phyloP scores from a whole-genome alignment of 2,113 vertebrate species.

The Lonchura striata region DNA sequence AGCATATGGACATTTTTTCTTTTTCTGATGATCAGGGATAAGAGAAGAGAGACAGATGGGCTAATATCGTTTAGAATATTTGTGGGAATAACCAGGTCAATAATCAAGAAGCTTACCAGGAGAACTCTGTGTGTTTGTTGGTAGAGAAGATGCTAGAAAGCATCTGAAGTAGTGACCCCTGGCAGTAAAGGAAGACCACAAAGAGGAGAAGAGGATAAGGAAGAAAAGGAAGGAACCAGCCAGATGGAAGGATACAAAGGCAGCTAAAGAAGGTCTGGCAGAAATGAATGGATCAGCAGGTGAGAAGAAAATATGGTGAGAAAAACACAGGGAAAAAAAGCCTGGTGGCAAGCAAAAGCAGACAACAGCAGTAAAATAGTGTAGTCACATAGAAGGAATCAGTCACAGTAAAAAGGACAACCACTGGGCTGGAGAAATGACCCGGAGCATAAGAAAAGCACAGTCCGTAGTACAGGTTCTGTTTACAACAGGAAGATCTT shows the following conservation, averaged over 20 bases:
- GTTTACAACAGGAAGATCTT: neutral
- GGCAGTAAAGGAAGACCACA: neutral
- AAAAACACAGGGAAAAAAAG: neutral
- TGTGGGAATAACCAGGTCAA: neutral
- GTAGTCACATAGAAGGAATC: neutral
- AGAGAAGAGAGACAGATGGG: neutral
- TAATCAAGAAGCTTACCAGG: neutral
- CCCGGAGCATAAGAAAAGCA: neutral
- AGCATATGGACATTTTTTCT: neutral
- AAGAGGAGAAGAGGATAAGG: neutral
- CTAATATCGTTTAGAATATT: neutral
- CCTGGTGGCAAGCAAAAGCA: neutral
- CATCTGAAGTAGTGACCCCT: neutral
- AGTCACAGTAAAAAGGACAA: neutral
- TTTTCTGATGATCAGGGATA: neutral
- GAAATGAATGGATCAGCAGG: neutral
- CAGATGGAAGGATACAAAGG: neutral
- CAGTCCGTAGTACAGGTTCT: rapidly evolving
- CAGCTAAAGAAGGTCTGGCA: neutral
- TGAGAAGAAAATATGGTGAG: neutral
- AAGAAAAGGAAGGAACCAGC: neutral
- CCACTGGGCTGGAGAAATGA: neutral
- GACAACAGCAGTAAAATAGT: neutral
- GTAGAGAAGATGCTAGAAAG: neutral
- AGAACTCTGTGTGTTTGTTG: neutral